Conservation (phyloP, 1,140 invertebrate species). For the Zaprionus ghesquierei region DNA sequence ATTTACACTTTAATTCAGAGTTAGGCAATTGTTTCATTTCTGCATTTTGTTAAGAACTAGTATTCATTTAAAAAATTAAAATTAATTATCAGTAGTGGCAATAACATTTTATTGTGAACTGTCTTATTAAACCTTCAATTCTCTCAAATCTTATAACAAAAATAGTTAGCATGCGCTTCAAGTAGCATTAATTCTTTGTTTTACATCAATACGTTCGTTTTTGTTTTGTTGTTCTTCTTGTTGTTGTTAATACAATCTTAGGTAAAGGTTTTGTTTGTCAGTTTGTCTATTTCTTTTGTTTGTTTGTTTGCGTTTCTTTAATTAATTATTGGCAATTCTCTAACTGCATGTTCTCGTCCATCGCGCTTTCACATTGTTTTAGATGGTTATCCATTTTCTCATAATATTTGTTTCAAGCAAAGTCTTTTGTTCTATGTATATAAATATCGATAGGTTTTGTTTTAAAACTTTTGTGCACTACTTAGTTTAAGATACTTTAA, state of each 20-base stretch:
- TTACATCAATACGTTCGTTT: conserved; percentile 41
- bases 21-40: conserved; percentile 56
- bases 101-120: conserved; percentile 55
- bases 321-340: conserved; percentile 78
- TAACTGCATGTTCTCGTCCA: conserved; percentile 63
- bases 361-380: conserved; percentile 28
- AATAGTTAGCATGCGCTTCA: conserved; percentile 60
- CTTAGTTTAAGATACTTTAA: conserved; percentile 56
- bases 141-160: conserved; percentile 63
- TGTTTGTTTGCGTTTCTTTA: conserved; percentile 41
- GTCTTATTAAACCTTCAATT: background rate
- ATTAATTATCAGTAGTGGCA: conserved; percentile 71
- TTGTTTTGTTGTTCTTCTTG: conserved; percentile 22
- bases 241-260: conserved; percentile 80
- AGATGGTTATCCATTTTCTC: conserved; percentile 46
- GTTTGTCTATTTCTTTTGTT: conserved; percentile 39
- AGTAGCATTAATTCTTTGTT: conserved; percentile 50
- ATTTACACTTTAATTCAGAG: conserved; percentile 65
- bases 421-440: conserved; percentile 77
- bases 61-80: conserved; percentile 68
- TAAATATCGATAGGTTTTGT: conserved; percentile 32
- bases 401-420: conserved; percentile 61
- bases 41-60: conserved; percentile 39
- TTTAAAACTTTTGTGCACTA: conserved; percentile 72
- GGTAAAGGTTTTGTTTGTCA: conserved; percentile 60